Evolutionary conservation across 2,888 invertebrate species (phyloP).

Genomic region (Dusona sp.): DNA sequence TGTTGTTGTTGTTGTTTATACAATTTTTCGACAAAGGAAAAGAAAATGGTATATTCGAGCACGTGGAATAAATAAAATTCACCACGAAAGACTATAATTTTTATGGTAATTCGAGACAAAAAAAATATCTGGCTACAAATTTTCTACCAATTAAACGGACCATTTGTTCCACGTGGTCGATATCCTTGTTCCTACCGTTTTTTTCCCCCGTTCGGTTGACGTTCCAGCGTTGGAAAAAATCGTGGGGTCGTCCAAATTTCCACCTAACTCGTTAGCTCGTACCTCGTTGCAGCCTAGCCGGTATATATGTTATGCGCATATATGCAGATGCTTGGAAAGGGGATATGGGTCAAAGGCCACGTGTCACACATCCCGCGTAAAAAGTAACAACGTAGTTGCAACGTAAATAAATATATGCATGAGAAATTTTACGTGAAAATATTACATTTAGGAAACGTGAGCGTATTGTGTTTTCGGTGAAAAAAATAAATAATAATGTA

Average conservation of each 20-base stretch:
- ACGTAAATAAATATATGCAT: constrained; percentile 1
- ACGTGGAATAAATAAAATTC: not conserved
- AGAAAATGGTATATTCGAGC: not conserved
- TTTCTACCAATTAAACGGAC: not conserved
- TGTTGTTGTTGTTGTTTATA: too few species aligned
- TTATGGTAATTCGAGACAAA: not conserved
- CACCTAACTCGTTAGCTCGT: constrained; percentile 15
- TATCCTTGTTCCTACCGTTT: not conserved
- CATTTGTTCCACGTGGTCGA: not conserved
- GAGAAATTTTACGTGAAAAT: not conserved
- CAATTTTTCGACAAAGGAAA: not conserved
- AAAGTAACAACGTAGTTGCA: constrained; percentile 61
- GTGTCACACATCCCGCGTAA: constrained; percentile 63
- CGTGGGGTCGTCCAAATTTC: not conserved
- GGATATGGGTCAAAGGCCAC: constrained; percentile 70
- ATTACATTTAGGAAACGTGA: not conserved
- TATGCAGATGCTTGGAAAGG: constrained; percentile 24
- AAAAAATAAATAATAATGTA: not conserved
- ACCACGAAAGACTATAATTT: not conserved
- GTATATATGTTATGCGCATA: constrained; percentile 32
- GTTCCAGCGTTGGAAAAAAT: not conserved
- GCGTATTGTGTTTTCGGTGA: not conserved
- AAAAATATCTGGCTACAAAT: not conserved
- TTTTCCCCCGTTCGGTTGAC: not conserved
- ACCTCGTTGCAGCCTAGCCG: not conserved